Evolutionary conservation across 2,888 invertebrate genomes (phyloP), one percentile per base, ranked within the genome.

Genomic region (Coleophora deauratella): DNA sequence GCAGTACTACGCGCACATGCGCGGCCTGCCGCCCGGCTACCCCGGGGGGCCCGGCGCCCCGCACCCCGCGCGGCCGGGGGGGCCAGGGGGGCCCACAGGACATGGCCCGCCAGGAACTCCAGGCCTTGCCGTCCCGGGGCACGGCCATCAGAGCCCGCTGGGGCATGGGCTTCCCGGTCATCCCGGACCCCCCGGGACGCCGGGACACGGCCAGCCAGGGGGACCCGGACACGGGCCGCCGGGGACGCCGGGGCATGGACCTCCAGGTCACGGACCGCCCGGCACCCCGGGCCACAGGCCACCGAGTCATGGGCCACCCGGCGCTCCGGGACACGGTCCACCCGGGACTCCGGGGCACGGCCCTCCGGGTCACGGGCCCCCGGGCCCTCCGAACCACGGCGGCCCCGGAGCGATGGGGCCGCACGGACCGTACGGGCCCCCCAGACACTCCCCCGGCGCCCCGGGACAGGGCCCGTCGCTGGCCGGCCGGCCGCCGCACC

Each of bases 1-100:
- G 47, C 86, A 85, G 51, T 72, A 72, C 59, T 72, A 71, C 57
- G 45, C 49, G 31, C 64, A 62, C 49, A 38, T 66, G 47, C 59
- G 61, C 10, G 51, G 44, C 27, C 21, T 30, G 33, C 44, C 44
- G 8, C 44, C 39, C 14, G 41, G 40, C 9, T 41, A 40, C 40
- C 27, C 45, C 44, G 27, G 40, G 44, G 30, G 46, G 14, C 12
- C 41, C 38, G 41, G 27, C 41, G 42, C 35, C 7, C 38, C 74
- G 21, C 35, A 41, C 3, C 50, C 43, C 34, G 53, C 47, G 31
- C 46, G 45, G 4, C 3, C 6, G 3, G 6, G 6, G 21, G 21
- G 21, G 3, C 21, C 21, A 21, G 3, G 21, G 21, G 21, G n/a
- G n/a, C n/a, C n/a, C n/a, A n/a, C n/a, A n/a, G n/a, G n/a, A n/a